Percentiles rank a stretch among this genome's conserved stretches.
Conservation (phyloP, 2,797 vertebrate species). For the Ispidina lecontei region DNA sequence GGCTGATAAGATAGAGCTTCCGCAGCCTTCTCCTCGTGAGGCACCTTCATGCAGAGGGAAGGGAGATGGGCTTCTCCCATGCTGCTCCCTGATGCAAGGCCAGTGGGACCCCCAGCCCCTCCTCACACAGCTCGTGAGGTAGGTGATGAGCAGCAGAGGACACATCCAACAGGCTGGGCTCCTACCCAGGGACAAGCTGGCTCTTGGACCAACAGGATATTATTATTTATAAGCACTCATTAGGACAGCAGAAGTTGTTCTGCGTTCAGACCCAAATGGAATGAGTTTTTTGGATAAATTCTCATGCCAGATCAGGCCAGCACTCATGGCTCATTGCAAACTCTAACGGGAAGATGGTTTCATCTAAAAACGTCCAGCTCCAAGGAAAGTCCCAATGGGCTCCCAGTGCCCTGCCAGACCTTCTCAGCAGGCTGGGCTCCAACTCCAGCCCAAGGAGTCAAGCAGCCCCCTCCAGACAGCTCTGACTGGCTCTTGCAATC, state of each 20-base stretch:
- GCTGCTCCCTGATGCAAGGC: not conserved
- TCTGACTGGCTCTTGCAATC: not conserved
- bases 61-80: not conserved
- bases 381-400: not conserved
- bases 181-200: not conserved
- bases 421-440: not conserved
- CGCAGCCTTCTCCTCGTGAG: fast-evolving
- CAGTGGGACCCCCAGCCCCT: not conserved
- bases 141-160: not conserved
- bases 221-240: not conserved
- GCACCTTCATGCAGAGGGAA: fast-evolving
- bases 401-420: not conserved
- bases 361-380: not conserved
- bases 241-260: not conserved
- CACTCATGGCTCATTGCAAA: not conserved
- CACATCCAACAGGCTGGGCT: not conserved
- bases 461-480: fast-evolving
- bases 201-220: not conserved
- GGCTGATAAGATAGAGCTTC: not conserved
- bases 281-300: not conserved
- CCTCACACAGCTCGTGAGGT: fast-evolving
- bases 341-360: not conserved
- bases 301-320: not conserved
- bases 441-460: fast-evolving
- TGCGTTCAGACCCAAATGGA: not conserved